Evolutionary conservation across 2,888 invertebrate genomes (phyloP).

Genomic region (Osmoderma eremita): DNA sequence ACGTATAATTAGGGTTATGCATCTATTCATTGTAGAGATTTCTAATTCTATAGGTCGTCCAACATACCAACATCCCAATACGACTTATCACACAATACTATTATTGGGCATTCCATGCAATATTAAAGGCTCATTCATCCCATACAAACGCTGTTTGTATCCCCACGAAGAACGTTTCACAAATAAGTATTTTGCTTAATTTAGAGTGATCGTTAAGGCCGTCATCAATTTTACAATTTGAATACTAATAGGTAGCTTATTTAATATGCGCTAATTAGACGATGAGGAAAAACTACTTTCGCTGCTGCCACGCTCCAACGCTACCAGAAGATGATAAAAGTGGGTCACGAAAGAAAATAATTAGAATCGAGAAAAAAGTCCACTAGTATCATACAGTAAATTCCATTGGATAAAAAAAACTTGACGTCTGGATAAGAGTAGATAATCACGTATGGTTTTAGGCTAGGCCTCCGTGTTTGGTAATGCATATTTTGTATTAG

Average conservation of each 20-base stretch:
- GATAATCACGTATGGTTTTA: slow-evolving; percentile 6
- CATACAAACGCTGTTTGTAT: background rate
- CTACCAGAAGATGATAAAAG: slow-evolving; percentile 25
- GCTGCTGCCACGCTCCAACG: background rate
- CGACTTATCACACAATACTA: background rate
- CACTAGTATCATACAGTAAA: slow-evolving; percentile 17
- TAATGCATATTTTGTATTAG: background rate
- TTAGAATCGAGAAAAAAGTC: slow-evolving; percentile 14
- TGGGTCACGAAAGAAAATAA: slow-evolving; percentile 37
- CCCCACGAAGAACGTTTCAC: background rate
- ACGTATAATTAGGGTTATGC: background rate
- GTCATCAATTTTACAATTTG: slow-evolving; percentile 15
- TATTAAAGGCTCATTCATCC: background rate
- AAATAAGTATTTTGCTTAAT: slow-evolving; percentile 12
- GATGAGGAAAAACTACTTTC: slow-evolving; percentile 30
- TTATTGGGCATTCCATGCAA: background rate
- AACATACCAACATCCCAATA: background rate
- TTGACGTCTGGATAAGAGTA: slow-evolving; percentile 8
- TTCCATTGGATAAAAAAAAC: slow-evolving; percentile 18
- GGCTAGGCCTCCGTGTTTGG: slow-evolving; percentile 3
- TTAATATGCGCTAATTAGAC: slow-evolving; percentile 15
- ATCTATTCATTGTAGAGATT: slow-evolving; percentile 3
- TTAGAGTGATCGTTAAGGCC: background rate
- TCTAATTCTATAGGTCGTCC: slow-evolving; percentile 10
- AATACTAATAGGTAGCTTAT: slow-evolving; percentile 2